Conservation (phyloP, 2,888 invertebrate species). For the Eupithecia tripunctaria region DNA sequence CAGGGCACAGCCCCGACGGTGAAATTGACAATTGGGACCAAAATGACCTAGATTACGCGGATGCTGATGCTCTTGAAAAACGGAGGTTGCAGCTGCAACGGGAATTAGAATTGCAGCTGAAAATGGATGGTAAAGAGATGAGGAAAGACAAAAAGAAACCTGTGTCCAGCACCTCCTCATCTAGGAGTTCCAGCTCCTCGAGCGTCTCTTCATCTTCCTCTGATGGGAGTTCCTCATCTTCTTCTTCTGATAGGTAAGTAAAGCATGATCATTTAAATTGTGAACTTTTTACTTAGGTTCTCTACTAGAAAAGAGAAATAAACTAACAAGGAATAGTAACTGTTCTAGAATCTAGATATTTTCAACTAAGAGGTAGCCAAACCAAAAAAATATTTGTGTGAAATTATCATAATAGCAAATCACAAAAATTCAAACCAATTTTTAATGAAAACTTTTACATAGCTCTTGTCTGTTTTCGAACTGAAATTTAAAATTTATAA, state of each 20-base stretch:
- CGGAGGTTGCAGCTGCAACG: conserved; percentile 89
- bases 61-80: conserved; percentile 91
- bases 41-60: conserved; percentile 91
- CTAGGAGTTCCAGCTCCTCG: conserved; percentile 87
- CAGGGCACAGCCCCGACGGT: conserved; percentile 85
- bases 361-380: no score
- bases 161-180: conserved; percentile 88
- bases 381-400: no score
- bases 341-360: no score
- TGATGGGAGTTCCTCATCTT: conserved; percentile 87
- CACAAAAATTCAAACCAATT: no score
- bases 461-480: no score
- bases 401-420: no score
- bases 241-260: conserved; percentile 82
- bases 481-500: no score
- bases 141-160: conserved; percentile 89
- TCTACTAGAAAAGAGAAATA: no score
- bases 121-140: conserved; percentile 88
- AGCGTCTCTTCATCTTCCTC: conserved; percentile 87
- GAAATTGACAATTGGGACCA: conserved; percentile 92
- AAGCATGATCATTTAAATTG: neutral
- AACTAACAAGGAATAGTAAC: no score
- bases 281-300: no score
- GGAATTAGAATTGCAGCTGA: conserved; percentile 91
- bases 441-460: no score